phyloP scores from a whole-genome alignment of 2,113 vertebrate species.

The Coracopsis vasa region DNA sequence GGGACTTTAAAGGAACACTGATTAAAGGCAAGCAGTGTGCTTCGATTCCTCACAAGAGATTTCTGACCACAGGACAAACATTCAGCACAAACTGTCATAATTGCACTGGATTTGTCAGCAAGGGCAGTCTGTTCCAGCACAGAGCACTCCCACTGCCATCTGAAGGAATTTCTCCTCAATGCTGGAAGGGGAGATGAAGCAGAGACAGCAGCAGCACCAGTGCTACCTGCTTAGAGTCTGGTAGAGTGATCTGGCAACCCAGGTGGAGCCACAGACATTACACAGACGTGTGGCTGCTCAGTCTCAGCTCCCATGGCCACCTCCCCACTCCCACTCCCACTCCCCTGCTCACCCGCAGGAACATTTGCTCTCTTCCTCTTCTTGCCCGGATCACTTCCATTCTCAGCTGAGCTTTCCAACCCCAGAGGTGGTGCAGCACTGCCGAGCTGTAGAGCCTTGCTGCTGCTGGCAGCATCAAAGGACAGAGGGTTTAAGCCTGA shows the following conservation, averaged over 20 bases:
- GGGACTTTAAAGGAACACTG: background rate
- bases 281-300: background rate
- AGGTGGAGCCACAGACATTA: background rate
- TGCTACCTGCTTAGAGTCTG: background rate
- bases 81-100: background rate
- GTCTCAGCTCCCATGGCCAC: background rate
- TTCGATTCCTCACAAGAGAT: background rate
- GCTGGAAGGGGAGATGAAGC: background rate
- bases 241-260: background rate
- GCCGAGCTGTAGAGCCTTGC: constrained; percentile 81
- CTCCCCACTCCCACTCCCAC: background rate
- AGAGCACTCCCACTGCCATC: background rate
- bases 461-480: constrained; percentile 84
- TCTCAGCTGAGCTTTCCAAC: constrained; percentile 78
- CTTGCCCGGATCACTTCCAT: constrained; percentile 81
- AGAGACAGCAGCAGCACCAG: background rate
- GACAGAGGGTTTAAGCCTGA: constrained; percentile 86
- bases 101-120: background rate
- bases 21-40: background rate
- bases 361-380: constrained; percentile 84
- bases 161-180: background rate
- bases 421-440: constrained; percentile 69
- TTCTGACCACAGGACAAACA: background rate
- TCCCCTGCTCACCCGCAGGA: constrained; percentile 78
- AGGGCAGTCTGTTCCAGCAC: background rate